Percentiles rank a stretch among this genome's conserved stretches.
phyloP scores from a whole-genome alignment of 2,113 vertebrate species.

The Hyperoodon ampullatus region DNA sequence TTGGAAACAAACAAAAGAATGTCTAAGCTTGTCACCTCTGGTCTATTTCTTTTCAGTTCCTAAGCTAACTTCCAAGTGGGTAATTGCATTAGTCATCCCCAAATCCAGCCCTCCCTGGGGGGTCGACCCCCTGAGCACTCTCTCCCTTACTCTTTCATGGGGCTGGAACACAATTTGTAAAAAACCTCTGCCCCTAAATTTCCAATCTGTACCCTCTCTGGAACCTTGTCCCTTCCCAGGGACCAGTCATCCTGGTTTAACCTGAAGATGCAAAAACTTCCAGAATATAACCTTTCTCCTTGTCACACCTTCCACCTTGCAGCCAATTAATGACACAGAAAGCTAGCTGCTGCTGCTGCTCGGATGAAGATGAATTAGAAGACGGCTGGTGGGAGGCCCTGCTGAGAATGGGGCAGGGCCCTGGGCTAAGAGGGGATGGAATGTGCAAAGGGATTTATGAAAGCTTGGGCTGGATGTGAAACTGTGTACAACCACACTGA shows the following conservation, averaged over 20 bases:
- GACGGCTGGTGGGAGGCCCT: background rate
- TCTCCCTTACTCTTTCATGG: constrained; percentile 73
- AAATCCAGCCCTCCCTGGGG: constrained; percentile 75
- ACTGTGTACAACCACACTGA: background rate
- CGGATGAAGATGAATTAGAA: background rate
- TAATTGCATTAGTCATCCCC: constrained; percentile 85
- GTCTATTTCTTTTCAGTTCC: constrained; percentile 84
- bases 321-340: background rate
- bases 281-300: background rate
- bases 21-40: constrained; percentile 81
- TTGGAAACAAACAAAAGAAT: constrained; percentile 56
- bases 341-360: background rate
- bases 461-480: background rate
- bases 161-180: background rate
- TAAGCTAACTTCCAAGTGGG: constrained; percentile 84
- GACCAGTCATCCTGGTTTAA: background rate
- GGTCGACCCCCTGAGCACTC: constrained; percentile 59
- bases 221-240: background rate
- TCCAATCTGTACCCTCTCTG: background rate
- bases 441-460: background rate
- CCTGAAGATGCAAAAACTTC: background rate
- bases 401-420: background rate
- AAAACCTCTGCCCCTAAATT: background rate
- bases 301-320: background rate
- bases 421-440: background rate